Conservation (phyloP, 37 sponge, comb jelly and placozoan species). For the Eunapius fragilis region DNA sequence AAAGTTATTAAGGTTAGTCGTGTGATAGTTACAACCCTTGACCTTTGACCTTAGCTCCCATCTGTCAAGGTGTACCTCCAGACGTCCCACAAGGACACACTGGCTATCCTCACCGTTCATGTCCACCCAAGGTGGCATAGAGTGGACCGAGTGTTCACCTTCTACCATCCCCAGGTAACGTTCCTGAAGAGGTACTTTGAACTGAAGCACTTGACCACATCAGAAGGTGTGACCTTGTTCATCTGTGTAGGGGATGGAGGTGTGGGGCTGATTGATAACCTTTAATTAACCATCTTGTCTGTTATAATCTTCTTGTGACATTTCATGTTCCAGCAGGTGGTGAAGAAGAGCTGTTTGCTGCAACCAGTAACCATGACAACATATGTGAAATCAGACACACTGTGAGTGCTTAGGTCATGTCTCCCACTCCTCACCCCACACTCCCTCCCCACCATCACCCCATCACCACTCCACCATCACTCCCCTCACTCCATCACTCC, state of each 20-base stretch:
- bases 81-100: conserved; percentile 14
- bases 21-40: not conserved
- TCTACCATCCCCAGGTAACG: conserved; percentile 66
- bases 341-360: not conserved
- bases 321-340: not conserved
- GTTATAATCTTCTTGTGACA: not conserved
- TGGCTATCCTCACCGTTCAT: conserved; percentile 32
- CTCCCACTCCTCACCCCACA: not conserved
- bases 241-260: not conserved
- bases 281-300: not conserved
- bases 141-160: conserved; percentile 46
- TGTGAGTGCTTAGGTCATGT: not conserved
- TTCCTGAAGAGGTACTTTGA: conserved; percentile 41
- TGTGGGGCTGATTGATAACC: not conserved
- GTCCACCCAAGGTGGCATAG: conserved; percentile 28
- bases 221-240: not conserved
- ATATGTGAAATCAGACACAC: conserved; percentile 23
- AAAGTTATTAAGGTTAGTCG: not conserved
- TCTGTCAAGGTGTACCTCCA: conserved; percentile 54
- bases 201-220: not conserved
- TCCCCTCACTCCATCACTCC: not conserved
- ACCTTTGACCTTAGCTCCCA: not conserved
- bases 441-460: not conserved
- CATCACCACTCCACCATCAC: not conserved
- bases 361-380: conserved; percentile 18